These are phyloP conservation scores for Sigmodon hispidus DNA, from an alignment of 2,113 vertebrate genomes.

Conservation along the genomic window DNA sequence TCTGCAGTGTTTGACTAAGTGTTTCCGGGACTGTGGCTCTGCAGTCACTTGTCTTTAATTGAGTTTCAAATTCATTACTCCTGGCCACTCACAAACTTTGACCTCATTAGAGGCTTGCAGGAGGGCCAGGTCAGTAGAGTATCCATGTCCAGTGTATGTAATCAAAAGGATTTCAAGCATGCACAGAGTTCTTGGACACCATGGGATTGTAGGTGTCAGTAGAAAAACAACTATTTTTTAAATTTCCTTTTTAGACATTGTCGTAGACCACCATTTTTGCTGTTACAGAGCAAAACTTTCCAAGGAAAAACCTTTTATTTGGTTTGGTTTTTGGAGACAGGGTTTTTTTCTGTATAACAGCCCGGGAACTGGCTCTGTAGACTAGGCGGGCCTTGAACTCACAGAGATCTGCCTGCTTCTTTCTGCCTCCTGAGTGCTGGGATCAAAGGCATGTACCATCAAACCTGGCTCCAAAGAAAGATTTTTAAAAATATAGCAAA, in stretches of 20 bases:
- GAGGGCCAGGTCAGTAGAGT: neutral
- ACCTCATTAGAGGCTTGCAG: neutral
- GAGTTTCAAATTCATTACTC: conserved; percentile 48
- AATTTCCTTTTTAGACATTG: conserved; percentile 16
- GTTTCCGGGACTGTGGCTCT: conserved; percentile 59
- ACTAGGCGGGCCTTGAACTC: neutral
- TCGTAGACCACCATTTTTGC: neutral
- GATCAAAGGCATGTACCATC: neutral
- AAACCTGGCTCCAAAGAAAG: neutral
- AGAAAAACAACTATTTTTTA: conserved; percentile 33
- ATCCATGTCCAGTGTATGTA: neutral
- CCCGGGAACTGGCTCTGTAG: too few species aligned
- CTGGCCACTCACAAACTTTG: neutral
- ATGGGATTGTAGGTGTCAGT: neutral
- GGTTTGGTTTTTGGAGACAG: neutral
- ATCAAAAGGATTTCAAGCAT: neutral
- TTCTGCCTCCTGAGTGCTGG: neutral
- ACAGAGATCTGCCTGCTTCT: neutral
- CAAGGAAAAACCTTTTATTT: neutral
- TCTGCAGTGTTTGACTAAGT: conserved; percentile 61
- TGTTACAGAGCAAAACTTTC: neutral
- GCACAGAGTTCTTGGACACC: neutral
- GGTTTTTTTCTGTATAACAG: neutral
- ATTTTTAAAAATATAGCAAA: neutral
- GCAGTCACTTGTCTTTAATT: conserved; percentile 19